Conservation (phyloP, 2,888 invertebrate species). For the Rapana venosa region DNA sequence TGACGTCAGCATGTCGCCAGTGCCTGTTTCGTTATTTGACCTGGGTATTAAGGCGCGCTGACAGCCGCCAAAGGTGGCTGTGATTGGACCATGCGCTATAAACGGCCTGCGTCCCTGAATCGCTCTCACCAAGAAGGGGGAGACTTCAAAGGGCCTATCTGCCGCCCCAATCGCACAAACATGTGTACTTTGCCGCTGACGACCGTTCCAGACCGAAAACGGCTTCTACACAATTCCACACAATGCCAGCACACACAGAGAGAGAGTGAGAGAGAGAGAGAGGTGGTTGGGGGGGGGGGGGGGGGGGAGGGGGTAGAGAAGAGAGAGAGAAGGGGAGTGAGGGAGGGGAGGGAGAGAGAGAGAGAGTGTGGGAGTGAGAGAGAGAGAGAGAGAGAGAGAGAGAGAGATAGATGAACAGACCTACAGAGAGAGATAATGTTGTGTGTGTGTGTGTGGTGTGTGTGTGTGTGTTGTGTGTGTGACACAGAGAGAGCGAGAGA, state of each 20-base stretch:
- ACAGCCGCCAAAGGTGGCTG: not conserved
- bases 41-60: not conserved
- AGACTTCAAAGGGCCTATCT: constrained; percentile 1
- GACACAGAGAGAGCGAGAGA: not conserved
- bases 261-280: not conserved
- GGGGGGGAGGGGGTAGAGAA: too few species aligned
- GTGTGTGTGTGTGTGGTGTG: too few species aligned
- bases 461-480: too few species aligned
- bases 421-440: too few species aligned
- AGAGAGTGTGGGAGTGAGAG: not conserved
- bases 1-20: not conserved
- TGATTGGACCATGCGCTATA: not conserved
- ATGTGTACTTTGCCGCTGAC: constrained; percentile 10
- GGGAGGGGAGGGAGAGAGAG: not conserved
- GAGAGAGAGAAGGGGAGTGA: not conserved
- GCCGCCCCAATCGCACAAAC: constrained; percentile 19
- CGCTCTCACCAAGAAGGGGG: not conserved
- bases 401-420: not conserved
- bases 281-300: too few species aligned
- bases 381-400: not conserved
- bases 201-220: not conserved
- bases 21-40: not conserved
- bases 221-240: not conserved
- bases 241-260: not conserved
- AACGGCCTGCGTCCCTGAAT: not conserved